Evolutionary conservation across 1,140 invertebrate species (phyloP).

Genomic region (Rhopalosiphum maidis): DNA sequence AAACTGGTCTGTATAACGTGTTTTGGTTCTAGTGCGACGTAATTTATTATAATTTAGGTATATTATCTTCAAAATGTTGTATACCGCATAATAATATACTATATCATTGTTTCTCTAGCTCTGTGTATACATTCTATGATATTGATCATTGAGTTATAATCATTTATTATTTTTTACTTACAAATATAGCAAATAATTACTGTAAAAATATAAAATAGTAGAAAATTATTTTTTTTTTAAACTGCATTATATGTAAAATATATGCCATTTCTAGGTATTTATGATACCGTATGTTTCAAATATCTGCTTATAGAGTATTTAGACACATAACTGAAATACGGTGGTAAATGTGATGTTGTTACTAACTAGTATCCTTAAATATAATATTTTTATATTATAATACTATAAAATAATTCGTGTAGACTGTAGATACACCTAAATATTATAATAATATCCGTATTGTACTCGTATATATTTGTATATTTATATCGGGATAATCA

Average conservation of each 20-base stretch:
- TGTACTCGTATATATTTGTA: too few species aligned
- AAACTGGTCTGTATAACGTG: background rate
- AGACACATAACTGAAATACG: background rate
- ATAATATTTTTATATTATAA: too few species aligned
- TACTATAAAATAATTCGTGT: too few species aligned
- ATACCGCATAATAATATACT: background rate
- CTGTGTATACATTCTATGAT: background rate
- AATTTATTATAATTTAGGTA: conserved; percentile 3
- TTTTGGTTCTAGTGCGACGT: background rate
- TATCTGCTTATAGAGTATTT: too few species aligned
- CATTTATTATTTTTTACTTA: background rate
- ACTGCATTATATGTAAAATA: background rate
- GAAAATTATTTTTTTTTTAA: background rate
- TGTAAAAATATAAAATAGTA: background rate
- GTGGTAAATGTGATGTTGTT: background rate
- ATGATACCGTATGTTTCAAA: too few species aligned
- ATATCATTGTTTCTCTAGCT: background rate
- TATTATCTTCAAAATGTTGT: background rate
- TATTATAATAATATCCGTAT: background rate
- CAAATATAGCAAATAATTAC: background rate
- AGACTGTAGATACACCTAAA: too few species aligned
- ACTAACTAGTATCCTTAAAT: background rate
- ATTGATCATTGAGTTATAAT: background rate
- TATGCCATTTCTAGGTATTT: too few species aligned
- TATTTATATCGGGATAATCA: too few species aligned